Evolutionary conservation across 2,797 vertebrate genomes (phyloP), one percentile per base, ranked within the genome.

Genomic region (Molossus molossus): DNA sequence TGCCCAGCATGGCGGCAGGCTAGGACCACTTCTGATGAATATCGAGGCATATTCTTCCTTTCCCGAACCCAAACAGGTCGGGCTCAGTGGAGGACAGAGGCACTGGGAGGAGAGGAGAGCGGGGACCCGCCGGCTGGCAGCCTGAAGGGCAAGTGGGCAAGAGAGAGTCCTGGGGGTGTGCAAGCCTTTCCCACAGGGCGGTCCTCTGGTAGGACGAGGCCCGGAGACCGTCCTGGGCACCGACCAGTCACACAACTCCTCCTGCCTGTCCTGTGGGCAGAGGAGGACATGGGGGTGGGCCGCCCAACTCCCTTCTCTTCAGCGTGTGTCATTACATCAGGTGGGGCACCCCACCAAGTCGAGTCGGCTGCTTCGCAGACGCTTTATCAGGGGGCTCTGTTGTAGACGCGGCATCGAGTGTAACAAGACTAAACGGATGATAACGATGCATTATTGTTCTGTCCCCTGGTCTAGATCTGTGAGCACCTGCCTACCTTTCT

Each of bases 351-450:
- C 33, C 53, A 27, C 6, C 27, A 20, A 65, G 80, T 37, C 72
- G 6, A 60, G 70, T 37, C 53, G 3, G 1, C 10, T 2, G 27
- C 57, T 37, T 27, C 0, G 0, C 2, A 12, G 70, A 48, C 21
- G 29, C 73, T 88, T n/a, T 73, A 25, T 27, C 55, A 9, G 0
- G 3, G 25, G 40, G 2, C 13, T 75, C 27, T n/a, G 1, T 7
- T 9, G 37, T 0, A 0, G 20, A 69, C 14, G 73, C 48, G 29
- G 62, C 15, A 2, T 20, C 12, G 62, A n/a, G 18, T 1, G 9
- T 45, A 20, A 48, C n/a, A 40, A 76, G 57, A 76, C 33, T 29
- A 62, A 50, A 48, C 4, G 4, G 73, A 25, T 73, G 15, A 57
- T 21, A 17, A 75, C 53, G 58, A 58, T 14, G 48, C 29, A 2